Evolutionary conservation across 2,797 vertebrate genomes (phyloP), one percentile per base, ranked within the genome.

Genomic region (Ptychadena robeensis): DNA sequence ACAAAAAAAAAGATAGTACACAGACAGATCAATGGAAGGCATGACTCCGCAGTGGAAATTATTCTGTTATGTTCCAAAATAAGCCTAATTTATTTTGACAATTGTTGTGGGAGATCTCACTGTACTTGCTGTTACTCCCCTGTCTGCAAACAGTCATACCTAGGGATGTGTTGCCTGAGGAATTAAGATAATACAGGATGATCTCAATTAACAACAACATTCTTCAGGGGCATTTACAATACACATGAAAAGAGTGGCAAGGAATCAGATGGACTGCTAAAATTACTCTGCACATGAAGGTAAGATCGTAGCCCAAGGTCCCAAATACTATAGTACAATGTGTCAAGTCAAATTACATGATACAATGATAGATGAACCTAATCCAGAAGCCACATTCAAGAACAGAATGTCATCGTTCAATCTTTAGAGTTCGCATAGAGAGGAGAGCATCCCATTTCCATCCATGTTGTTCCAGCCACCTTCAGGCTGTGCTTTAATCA

Each of bases 171-270:
- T 85, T 76, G 72, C 82, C 72, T 34, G 65, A 85, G 82, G 78
- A 80, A 85, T 85, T 77, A 64, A 57, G 48, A 85, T 70, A 53
- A 34, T 75, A 31, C 31, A 85, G 78, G 74, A 82, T 86, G 86
- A 87, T 83, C 85, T 78, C 69, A 73, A 82, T 83, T 80, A 86
- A 85, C 72, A 61, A 35, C 27, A 69, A 38, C 68, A 44, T 63
- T 85, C 66, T 67, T 27, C 37, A 15, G 76, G 35, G 53, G 40
- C 64, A 48, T 84, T 79, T 79, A 35, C 76, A 79, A 67, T 59
- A 53, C 32, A 69, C 12, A 38, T 35, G 30, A 6, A 68, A 25
- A 59, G 8, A 53, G 44, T 53, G 44, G 44, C 34, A 4, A 68
- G 44, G 28, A 68, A 25, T 76, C 25, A 44, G 44, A 38, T 53